Conservation (phyloP, 2,113 vertebrate species). For the Tauraco erythrolophus region DNA sequence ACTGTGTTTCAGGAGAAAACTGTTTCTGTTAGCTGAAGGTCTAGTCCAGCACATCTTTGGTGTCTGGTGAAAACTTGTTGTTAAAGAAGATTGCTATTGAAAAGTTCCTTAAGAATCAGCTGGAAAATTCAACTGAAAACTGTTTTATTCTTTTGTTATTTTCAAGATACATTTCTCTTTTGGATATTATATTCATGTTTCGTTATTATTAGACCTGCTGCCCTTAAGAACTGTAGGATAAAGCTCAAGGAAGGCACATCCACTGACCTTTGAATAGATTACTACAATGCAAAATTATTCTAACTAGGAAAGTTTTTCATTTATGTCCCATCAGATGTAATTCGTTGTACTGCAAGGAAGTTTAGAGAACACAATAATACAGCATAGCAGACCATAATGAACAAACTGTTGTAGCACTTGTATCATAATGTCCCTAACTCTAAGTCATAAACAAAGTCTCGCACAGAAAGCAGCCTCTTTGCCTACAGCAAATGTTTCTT, state of each 20-base stretch:
- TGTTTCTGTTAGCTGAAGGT: not conserved
- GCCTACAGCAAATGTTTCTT: not conserved
- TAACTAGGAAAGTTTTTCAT: not conserved
- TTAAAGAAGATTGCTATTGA: not conserved
- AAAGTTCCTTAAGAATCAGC: not conserved
- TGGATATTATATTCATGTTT: not conserved
- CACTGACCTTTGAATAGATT: not conserved
- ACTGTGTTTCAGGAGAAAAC: not conserved
- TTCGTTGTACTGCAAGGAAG: not conserved
- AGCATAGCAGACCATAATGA: not conserved
- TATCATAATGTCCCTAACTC: not conserved
- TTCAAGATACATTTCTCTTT: not conserved
- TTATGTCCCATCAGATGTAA: not conserved
- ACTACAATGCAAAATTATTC: not conserved
- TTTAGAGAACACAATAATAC: not conserved
- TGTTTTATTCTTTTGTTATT: not conserved
- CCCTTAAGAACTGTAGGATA: not conserved
- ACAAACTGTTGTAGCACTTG: not conserved
- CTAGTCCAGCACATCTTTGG: not conserved
- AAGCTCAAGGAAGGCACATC: not conserved
- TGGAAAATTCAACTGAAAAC: not conserved
- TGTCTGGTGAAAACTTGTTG: not conserved
- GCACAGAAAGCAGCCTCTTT: not conserved
- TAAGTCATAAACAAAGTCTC: not conserved
- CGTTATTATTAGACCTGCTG: not conserved